These are phyloP conservation scores for Morone chrysops DNA, from an alignment of 2,113 vertebrate genomes.

Conservation along the genomic window DNA sequence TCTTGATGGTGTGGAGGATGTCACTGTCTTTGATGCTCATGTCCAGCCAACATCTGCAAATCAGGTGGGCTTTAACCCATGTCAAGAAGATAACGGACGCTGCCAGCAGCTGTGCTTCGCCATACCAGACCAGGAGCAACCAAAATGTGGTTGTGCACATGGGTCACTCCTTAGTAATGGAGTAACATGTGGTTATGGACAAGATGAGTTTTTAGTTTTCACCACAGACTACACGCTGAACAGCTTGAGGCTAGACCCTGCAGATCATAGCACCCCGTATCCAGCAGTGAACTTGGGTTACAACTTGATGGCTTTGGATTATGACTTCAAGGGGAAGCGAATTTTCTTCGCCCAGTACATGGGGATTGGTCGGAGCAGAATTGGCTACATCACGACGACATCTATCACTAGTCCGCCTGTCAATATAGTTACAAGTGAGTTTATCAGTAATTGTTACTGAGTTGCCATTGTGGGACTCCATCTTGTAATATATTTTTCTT, in stretches of 20 bases:
- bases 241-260: conserved; percentile 88
- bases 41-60: conserved; percentile 87
- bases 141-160: conserved; percentile 91
- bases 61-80: conserved; percentile 91
- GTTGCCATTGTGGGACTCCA: neutral
- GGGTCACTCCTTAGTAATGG: conserved; percentile 87
- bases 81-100: conserved; percentile 88
- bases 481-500: neutral
- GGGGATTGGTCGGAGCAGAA: conserved; percentile 83
- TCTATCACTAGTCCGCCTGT: conserved; percentile 80
- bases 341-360: conserved; percentile 90
- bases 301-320: conserved; percentile 87
- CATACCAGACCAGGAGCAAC: conserved; percentile 79
- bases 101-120: conserved; percentile 95
- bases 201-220: conserved; percentile 90
- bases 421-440: conserved; percentile 87
- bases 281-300: conserved; percentile 83
- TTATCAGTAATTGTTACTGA: neutral
- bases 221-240: conserved; percentile 87
- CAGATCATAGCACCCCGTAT: conserved; percentile 89
- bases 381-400: conserved; percentile 87
- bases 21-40: conserved; percentile 85
- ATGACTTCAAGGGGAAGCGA: conserved; percentile 86
- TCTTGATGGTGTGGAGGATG: conserved; percentile 88
- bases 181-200: conserved; percentile 88